Conservation (phyloP, 2,797 vertebrate species). For the Falco rusticolus region DNA sequence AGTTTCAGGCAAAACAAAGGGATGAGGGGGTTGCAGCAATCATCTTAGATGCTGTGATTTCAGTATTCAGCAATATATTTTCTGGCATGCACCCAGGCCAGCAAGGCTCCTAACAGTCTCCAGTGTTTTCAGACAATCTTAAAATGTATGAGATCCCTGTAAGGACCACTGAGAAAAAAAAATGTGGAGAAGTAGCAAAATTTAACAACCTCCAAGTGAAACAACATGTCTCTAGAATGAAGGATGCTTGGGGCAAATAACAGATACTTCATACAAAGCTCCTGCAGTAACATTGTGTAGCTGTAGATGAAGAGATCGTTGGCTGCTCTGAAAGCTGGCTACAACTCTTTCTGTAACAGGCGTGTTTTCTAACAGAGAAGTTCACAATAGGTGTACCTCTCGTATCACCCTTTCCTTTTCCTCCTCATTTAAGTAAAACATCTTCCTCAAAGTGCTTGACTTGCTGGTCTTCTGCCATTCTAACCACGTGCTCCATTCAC, state of each 20-base stretch:
- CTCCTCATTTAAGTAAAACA: neutral
- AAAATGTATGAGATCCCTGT: neutral
- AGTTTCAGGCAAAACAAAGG: slow-evolving; percentile 60
- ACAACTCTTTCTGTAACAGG: neutral
- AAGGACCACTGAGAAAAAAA: slow-evolving; percentile 7
- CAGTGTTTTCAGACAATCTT: neutral
- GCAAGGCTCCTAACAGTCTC: slow-evolving; percentile 29
- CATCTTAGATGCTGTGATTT: slow-evolving; percentile 56
- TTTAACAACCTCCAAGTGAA: neutral
- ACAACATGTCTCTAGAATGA: neutral
- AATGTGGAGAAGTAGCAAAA: neutral
- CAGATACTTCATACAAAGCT: neutral
- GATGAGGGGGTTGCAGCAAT: slow-evolving; percentile 43
- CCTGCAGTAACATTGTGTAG: neutral
- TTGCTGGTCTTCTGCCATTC: neutral
- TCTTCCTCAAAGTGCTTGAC: neutral
- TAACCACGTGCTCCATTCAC: neutral
- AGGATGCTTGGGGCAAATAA: neutral
- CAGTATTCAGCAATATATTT: slow-evolving; percentile 60
- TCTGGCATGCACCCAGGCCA: slow-evolving; percentile 35
- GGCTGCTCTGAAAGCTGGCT: neutral
- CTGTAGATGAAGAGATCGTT: neutral
- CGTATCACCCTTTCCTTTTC: neutral
- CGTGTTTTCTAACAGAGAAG: neutral
- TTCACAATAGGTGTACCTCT: neutral